Evolutionary conservation across 2,888 invertebrate genomes (phyloP), one percentile per base, ranked within the genome.

Genomic region (Ophonus ardosiacus): DNA sequence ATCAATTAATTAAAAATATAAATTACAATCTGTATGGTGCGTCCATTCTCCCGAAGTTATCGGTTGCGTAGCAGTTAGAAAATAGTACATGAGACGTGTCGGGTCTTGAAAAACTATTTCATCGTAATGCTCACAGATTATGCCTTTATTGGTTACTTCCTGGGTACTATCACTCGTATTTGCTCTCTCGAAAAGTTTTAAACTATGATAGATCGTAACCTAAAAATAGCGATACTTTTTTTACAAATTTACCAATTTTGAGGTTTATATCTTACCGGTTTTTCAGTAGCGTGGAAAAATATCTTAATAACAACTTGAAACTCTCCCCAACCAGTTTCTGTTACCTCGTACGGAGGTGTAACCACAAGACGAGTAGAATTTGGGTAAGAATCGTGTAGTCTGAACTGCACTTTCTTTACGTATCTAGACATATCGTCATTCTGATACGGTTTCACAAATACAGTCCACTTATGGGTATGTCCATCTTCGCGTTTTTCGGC

Each of bases 311-410:
- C 97, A 87, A 99, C 97, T 92, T 99, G 99, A 91, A 99, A 99
- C 92, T 99, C 99, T 87, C 99, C 99, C 99, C 99, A 99, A 0
- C 99, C 99, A 0, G 99, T 99, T 92, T 99, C 99, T 0, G 97
- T 97, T 6, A 99, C 95, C 92, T 99, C 99, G 90, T 98, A 99
- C 0, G 99, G 99, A 0, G 98, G 98, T 90, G 98, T 97, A 0
- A 97, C 96, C 0, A 99, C 94, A 87, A 98, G 97, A 90, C 99
- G 93, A 90, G 97, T 98, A 0, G 97, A 97, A 91, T 98, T 99
- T 0, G 96, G 94, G 89, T 99, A 99, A 90, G 98, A 99, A 91
- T 99, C 99, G 89, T 99, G 99, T 0, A 99, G 92, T 91, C 99
- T 99, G 89, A 99, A 99, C 89, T 98, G 97, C 0, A 99, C 96